Percentiles rank a stretch among this genome's conserved stretches.
These are phyloP conservation scores for Mormyrus iriodes DNA, from an alignment of 2,113 vertebrate genomes.

Conservation along the genomic window DNA sequence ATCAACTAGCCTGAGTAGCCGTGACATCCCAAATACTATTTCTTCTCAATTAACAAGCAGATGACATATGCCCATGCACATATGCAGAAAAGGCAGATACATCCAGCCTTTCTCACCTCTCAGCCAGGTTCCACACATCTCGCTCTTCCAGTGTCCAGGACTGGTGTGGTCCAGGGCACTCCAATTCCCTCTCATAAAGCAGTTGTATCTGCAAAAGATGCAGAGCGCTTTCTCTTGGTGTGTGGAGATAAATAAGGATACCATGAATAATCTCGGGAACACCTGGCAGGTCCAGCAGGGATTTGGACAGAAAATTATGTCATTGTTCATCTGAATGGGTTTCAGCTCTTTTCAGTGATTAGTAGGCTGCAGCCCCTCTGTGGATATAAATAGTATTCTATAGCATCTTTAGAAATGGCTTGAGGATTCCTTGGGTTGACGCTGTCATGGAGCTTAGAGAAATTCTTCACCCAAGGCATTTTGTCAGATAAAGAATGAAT, in stretches of 20 bases:
- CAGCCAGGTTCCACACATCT: not conserved
- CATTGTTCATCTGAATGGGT: constrained; percentile 7
- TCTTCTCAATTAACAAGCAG: not conserved
- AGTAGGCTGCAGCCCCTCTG: not conserved
- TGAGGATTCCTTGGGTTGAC: not conserved
- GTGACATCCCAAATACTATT: not conserved
- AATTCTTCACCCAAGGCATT: not conserved
- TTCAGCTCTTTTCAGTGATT: not conserved
- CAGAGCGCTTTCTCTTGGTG: not conserved
- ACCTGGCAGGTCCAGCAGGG: constrained; percentile 9
- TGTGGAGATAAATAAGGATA: not conserved
- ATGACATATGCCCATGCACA: not conserved
- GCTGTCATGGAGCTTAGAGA: not conserved
- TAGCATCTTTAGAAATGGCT: not conserved
- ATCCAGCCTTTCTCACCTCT: constrained; percentile 1
- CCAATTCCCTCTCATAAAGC: not conserved
- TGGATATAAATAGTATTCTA: not conserved
- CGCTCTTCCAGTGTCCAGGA: not conserved
- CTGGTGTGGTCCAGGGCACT: not conserved
- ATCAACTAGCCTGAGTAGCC: not conserved
- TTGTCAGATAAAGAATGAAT: not conserved
- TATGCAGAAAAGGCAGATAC: not conserved
- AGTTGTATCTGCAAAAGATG: not conserved
- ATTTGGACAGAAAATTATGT: constrained; percentile 8
- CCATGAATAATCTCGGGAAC: constrained; percentile 6